Conservation (phyloP, 2,113 vertebrate species). For the Formicarius rufipectus region DNA sequence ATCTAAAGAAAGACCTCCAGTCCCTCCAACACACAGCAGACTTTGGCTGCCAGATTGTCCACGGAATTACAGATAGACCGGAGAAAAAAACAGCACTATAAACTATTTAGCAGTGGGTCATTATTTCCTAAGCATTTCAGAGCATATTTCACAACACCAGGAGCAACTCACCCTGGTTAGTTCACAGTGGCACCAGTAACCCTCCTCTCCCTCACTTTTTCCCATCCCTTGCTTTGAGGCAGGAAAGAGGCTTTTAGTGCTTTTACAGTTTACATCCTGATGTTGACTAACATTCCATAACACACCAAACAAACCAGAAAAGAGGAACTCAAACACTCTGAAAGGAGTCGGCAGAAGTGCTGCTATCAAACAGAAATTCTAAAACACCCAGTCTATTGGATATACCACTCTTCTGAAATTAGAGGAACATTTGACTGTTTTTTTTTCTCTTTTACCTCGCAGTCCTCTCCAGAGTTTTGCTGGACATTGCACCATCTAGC, state of each 20-base stretch:
- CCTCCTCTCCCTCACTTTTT: not conserved
- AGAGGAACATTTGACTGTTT: accelerated
- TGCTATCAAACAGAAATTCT: not conserved
- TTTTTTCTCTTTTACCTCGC: constrained; percentile 77
- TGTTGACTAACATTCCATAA: not conserved
- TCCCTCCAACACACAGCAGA: not conserved
- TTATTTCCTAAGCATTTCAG: not conserved
- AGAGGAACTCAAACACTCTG: not conserved
- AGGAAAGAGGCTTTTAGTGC: accelerated
- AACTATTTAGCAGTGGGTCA: not conserved
- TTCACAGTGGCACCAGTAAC: not conserved
- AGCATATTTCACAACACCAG: not conserved
- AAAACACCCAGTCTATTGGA: not conserved
- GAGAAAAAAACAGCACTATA: not conserved
- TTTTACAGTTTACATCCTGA: not conserved
- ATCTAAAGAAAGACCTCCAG: too few species aligned
- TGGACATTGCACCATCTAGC: constrained; percentile 95
- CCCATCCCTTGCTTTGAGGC: not conserved
- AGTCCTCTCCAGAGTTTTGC: constrained; percentile 79
- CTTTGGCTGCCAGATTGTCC: not conserved
- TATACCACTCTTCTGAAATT: not conserved
- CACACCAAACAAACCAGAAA: not conserved
- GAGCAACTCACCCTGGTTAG: not conserved
- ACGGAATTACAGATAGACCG: not conserved
- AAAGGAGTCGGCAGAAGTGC: accelerated